A percentile compares a stretch with the other conserved stretches of the same genome.
These are phyloP conservation scores for Cantharis flavilabris DNA, from an alignment of 2,888 invertebrate species.

Conservation along the genomic window DNA sequence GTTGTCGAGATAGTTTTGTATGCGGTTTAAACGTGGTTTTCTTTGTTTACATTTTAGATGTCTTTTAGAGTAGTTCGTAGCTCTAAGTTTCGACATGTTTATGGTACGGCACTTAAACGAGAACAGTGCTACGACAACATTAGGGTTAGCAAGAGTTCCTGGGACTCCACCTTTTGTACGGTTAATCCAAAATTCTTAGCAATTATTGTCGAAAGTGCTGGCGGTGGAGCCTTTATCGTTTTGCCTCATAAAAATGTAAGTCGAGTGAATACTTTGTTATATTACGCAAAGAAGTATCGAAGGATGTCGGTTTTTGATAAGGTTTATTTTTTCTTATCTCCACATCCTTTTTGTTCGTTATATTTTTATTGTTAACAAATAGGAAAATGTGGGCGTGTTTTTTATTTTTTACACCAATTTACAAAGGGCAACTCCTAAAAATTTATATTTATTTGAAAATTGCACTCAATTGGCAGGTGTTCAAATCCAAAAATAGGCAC, in stretches of 20 bases:
- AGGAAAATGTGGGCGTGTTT: background rate
- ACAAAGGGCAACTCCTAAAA: conserved; percentile 10
- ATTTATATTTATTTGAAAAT: conserved; percentile 36
- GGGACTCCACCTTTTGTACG: conserved; percentile 98
- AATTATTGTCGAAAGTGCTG: conserved; percentile 95
- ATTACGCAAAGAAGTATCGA: background rate
- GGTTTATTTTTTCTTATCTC: background rate
- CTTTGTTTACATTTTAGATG: conserved; percentile 64
- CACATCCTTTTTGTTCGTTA: background rate
- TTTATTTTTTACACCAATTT: background rate
- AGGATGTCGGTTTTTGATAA: background rate
- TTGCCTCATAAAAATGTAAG: conserved; percentile 89
- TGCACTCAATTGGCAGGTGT: conserved; percentile 42
- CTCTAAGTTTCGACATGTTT: conserved; percentile 97
- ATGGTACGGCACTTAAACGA: conserved; percentile 86
- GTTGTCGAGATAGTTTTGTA: background rate
- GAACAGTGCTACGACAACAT: conserved; percentile 98
- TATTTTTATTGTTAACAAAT: background rate
- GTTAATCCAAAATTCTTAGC: conserved; percentile 98
- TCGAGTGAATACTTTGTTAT: background rate
- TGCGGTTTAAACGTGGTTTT: background rate
- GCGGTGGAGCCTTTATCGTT: conserved; percentile 95
- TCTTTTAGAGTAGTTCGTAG: conserved; percentile 96
- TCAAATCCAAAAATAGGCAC: conserved; percentile 39
- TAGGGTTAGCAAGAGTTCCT: conserved; percentile 94